phyloP scores from a whole-genome alignment of 2,113 vertebrate species.

The Ibidorhyncha struthersii region DNA sequence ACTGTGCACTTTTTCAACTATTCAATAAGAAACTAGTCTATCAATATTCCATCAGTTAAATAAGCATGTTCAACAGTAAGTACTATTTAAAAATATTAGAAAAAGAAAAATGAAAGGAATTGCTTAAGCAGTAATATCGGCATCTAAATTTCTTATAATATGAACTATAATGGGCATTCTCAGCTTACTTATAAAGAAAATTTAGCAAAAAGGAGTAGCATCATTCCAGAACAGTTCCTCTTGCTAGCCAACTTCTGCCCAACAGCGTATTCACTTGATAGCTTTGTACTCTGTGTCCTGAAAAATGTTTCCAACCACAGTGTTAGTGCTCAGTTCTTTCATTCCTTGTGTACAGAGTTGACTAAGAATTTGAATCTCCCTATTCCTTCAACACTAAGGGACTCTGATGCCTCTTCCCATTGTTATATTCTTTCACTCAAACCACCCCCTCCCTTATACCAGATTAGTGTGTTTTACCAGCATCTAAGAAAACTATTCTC shows the following conservation, averaged over 20 bases:
- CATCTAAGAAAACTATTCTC: background rate
- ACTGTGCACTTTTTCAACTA: background rate
- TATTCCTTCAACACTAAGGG: background rate
- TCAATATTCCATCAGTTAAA: background rate
- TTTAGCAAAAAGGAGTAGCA: background rate
- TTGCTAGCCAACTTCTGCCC: background rate
- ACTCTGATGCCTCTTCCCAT: background rate
- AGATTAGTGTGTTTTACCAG: background rate
- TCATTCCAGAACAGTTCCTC: background rate
- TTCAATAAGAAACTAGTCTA: background rate
- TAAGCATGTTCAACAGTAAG: background rate
- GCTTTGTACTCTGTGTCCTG: background rate
- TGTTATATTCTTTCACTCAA: background rate
- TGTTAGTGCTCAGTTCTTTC: background rate
- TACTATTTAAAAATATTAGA: background rate
- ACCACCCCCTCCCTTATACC: accelerated
- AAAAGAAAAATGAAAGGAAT: background rate
- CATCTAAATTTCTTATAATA: background rate
- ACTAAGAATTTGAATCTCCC: background rate
- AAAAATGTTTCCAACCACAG: background rate
- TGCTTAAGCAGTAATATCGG: background rate
- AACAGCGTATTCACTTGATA: background rate
- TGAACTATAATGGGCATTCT: background rate
- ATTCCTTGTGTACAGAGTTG: background rate
- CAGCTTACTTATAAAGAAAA: background rate